phyloP scores from a whole-genome alignment of 2,113 vertebrate species.

The Psephotus haematonotus region DNA sequence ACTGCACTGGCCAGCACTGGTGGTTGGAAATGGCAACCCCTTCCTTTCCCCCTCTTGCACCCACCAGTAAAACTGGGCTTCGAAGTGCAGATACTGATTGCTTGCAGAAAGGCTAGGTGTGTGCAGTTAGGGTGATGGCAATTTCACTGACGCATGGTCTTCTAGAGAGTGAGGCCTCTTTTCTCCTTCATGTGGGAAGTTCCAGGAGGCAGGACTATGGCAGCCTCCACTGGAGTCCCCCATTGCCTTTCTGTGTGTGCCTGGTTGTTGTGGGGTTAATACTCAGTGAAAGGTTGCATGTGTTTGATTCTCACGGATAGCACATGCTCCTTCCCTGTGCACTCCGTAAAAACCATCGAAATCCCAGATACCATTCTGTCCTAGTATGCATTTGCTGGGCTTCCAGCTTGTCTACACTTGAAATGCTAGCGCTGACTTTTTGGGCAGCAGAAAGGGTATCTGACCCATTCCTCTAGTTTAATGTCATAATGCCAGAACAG shows the following conservation, averaged over 20 bases:
- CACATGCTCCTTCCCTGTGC: background rate
- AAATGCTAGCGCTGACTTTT: background rate
- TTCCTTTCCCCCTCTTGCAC: background rate
- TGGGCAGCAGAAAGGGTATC: accelerated
- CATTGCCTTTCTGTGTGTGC: accelerated
- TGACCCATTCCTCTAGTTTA: background rate
- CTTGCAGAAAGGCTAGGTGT: background rate
- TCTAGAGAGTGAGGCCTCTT: background rate
- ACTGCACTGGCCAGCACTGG: background rate
- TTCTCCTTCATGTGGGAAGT: accelerated
- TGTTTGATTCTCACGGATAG: background rate
- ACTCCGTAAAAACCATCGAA: background rate
- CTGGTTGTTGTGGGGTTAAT: background rate
- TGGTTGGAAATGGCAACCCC: background rate
- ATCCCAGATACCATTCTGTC: background rate
- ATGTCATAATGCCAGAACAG: accelerated
- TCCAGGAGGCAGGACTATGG: background rate
- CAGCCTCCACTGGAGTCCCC: background rate
- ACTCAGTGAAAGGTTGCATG: background rate
- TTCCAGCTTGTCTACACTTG: background rate
- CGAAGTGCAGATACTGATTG: background rate
- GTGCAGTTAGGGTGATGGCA: too few species aligned
- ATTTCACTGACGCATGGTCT: background rate
- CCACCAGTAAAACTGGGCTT: background rate
- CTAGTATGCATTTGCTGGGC: accelerated